A percentile compares a stretch with the other conserved stretches of the same genome.
Conservation (phyloP, 2,113 vertebrate genomes). For the Microcebus griseorufus region DNA sequence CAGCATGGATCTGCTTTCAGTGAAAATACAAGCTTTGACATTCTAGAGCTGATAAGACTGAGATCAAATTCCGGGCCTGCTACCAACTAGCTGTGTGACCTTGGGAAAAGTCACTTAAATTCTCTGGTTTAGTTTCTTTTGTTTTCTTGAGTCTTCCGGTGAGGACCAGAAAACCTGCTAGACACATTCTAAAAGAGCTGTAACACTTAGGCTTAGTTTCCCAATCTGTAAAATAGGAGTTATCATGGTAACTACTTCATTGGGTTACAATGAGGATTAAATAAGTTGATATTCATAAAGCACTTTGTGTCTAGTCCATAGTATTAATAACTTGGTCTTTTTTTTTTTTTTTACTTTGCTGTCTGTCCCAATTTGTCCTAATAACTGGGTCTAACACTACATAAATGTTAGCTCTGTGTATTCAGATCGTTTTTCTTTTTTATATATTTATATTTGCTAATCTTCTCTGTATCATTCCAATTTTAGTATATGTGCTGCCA, state of each 20-base stretch:
- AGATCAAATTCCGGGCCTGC: conserved; percentile 13
- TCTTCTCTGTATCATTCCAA: too few relatives aligned
- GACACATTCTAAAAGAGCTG: too few relatives aligned
- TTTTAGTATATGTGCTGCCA: too few relatives aligned
- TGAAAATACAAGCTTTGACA: background rate
- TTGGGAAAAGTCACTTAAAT: background rate
- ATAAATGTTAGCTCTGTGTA: background rate
- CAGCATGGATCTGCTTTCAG: background rate
- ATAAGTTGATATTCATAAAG: background rate
- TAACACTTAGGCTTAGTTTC: background rate
- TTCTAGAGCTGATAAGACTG: background rate
- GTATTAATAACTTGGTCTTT: background rate
- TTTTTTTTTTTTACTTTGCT: too few relatives aligned
- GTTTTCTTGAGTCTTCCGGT: too few relatives aligned
- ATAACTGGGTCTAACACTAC: too few relatives aligned
- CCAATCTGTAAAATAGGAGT: background rate
- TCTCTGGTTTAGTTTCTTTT: conserved; percentile 21
- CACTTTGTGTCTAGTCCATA: background rate
- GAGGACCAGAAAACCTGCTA: too few relatives aligned
- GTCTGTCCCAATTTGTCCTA: too few relatives aligned
- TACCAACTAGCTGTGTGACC: background rate
- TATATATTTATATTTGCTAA: too few relatives aligned
- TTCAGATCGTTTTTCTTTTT: background rate
- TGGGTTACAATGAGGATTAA: background rate
- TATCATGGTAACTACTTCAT: background rate